phyloP scores from a whole-genome alignment of 2,888 invertebrate species.

The Pachymerium ferrugineum region DNA sequence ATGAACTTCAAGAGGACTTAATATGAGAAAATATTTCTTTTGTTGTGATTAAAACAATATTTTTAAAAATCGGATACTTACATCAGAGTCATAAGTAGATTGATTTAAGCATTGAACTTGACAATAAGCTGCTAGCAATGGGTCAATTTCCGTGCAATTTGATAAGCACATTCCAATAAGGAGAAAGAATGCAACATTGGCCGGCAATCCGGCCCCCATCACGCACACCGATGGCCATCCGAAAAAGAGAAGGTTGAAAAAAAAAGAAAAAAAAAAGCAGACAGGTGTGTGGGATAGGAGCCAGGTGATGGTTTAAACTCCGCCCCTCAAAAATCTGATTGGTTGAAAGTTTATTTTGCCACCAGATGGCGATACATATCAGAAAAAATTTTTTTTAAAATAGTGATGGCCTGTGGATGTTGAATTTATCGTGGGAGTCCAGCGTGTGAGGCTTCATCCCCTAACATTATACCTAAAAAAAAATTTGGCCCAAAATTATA shows the following conservation, averaged over 20 bases:
- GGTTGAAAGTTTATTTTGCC: background rate
- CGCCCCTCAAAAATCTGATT: background rate
- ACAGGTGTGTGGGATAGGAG: background rate
- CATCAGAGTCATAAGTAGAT: background rate
- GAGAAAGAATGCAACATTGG: background rate
- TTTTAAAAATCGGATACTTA: background rate
- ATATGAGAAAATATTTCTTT: background rate
- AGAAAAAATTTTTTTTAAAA: too few species aligned
- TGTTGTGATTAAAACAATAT: background rate
- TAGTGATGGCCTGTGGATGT: too few species aligned
- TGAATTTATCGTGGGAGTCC: too few species aligned
- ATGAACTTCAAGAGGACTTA: too few species aligned
- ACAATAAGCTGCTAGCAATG: background rate
- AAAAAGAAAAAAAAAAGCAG: background rate
- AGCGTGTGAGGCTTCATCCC: too few species aligned
- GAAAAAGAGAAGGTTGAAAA: background rate
- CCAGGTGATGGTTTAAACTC: background rate
- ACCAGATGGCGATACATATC: too few species aligned
- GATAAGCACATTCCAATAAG: background rate
- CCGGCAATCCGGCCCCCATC: constrained; percentile 8
- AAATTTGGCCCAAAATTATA: too few species aligned
- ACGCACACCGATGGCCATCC: constrained; percentile 13
- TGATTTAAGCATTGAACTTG: background rate
- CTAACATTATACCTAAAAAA: too few species aligned
- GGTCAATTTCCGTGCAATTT: background rate